Base-by-base conservation (phyloP, 2,797 vertebrate species). In the Schizothorax lantsangensis region DNA sequence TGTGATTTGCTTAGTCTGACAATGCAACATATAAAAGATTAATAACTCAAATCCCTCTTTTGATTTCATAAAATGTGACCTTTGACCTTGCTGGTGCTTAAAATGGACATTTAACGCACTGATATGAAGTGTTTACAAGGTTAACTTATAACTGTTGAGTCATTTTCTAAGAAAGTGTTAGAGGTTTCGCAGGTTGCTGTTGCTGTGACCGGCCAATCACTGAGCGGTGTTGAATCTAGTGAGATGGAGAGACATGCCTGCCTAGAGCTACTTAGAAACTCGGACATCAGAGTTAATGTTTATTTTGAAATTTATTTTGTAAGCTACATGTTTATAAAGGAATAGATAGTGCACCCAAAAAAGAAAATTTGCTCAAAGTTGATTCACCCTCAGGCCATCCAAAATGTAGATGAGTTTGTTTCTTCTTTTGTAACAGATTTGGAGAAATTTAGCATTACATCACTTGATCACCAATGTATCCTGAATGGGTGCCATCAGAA, bases 211-310 rank as follows among this genome's bases (percentile, higher is more conserved):
- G 26, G 38, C 12, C 26, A 47, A 38, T 86, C 74, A 36, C 81
- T 85, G 40, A 66, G 33, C 62, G 15, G 68, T 86, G 83, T 86
- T 77, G 73, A 78, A 84, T 83, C 66, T 88, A 36, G 66, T 40
- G 45, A 26, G 66, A 40, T 79, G 80, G 21, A 69, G 80, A 88
- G 40, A 83, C 74, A 83, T 74, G 59, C 78, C 59, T 69, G 45
- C 36, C 6, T 45, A 73, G 52, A 77, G 8, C 26, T 30, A 17
- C 82, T 49, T 36, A 64, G 30, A 75, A 88, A 54, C 19, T 68
- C 30, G 15, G 15, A 15, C 3, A 3, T 66, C 30, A 66, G 15
- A 66, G 17, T 78, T 19, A 40, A 74, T 68, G 74, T 85, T 79
- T 47, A 11, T 71, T 84, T 36, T 10, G 4, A 47, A 15, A 59